Evolutionary conservation across 1,140 invertebrate species (phyloP).

Genomic region (Bombus pascuorum): DNA sequence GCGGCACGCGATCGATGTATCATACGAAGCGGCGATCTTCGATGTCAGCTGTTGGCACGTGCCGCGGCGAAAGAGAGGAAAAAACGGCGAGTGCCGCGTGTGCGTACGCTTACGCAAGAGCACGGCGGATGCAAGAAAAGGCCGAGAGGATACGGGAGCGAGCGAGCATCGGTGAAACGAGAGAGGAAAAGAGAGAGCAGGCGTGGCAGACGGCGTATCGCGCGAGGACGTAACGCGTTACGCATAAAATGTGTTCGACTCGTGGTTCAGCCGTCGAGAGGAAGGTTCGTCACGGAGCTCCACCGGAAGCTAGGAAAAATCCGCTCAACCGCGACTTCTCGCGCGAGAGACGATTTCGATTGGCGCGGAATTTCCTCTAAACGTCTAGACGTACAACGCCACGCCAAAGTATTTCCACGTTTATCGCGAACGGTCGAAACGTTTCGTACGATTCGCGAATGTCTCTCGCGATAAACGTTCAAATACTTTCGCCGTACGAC

Average conservation of each 20-base stretch:
- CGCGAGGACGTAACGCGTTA: slow-evolving; percentile 35
- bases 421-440: too few species aligned
- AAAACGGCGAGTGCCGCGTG: slow-evolving; percentile 17
- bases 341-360: neutral
- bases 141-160: neutral
- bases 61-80: slow-evolving; percentile 9
- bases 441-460: too few species aligned
- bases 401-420: too few species aligned
- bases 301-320: slow-evolving; percentile 16
- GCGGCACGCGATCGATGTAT: slow-evolving; percentile 19
- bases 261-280: slow-evolving; percentile 4
- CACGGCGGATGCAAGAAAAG: slow-evolving; percentile 33
- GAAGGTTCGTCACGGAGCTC: too few species aligned
- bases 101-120: slow-evolving; percentile 35
- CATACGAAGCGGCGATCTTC: slow-evolving; percentile 10
- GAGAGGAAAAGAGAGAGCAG: neutral
- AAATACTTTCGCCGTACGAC: too few species aligned
- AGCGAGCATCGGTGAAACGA: neutral
- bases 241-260: slow-evolving; percentile 24
- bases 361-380: neutral
- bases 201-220: slow-evolving; percentile 41
- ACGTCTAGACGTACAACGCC: neutral
- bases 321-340: neutral
- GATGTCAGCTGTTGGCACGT: slow-evolving; percentile 48
- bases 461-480: too few species aligned